Evolutionary conservation across 2,888 invertebrate genomes (phyloP).

Genomic region (Xestia sexstrigata): DNA sequence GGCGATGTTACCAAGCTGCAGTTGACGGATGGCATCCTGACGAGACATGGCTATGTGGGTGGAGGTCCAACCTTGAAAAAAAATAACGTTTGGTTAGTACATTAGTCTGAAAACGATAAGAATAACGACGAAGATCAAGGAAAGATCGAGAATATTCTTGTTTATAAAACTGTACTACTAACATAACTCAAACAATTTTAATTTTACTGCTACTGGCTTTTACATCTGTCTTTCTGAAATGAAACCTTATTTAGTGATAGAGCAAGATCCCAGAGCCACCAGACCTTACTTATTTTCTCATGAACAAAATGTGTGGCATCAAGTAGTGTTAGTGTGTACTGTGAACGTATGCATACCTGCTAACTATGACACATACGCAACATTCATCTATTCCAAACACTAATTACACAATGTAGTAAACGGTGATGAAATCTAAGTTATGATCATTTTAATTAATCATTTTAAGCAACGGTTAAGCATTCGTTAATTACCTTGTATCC

Average conservation of each 20-base stretch:
- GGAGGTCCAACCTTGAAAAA: constrained; percentile 79
- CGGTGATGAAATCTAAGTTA: constrained; percentile 38
- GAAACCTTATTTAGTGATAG: background rate
- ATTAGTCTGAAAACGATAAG: background rate
- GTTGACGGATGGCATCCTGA: constrained; percentile 84
- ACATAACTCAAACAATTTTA: background rate
- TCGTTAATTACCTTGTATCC: constrained; percentile 40
- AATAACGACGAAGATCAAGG: background rate
- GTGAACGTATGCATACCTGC: too few species aligned
- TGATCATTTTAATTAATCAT: constrained; percentile 41
- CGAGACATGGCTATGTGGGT: constrained; percentile 84
- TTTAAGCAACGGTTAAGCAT: constrained; percentile 37
- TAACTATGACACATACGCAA: constrained; percentile 27
- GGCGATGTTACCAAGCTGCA: constrained; percentile 65
- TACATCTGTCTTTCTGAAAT: background rate
- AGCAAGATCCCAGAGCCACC: too few species aligned
- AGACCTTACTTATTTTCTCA: too few species aligned
- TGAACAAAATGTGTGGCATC: too few species aligned
- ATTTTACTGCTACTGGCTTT: background rate
- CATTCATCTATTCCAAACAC: constrained; percentile 7
- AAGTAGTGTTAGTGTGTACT: too few species aligned
- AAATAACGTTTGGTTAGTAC: background rate
- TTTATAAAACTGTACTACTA: background rate
- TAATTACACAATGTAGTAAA: constrained; percentile 21
- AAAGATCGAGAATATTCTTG: background rate